Conservation (phyloP, 2,113 vertebrate species). For the Ranitomeya imitator region DNA sequence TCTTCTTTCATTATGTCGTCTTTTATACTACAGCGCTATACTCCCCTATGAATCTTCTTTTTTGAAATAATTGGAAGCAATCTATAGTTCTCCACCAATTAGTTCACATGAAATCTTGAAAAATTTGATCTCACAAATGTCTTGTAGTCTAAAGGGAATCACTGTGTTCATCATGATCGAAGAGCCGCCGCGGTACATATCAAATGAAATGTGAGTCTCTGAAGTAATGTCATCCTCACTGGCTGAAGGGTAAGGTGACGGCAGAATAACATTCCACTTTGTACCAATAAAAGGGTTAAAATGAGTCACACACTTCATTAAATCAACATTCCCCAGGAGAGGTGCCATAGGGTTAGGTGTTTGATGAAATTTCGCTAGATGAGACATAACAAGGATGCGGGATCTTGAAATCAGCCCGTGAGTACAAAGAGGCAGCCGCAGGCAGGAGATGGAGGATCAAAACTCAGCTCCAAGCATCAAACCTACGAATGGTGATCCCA, state of each 20-base stretch:
- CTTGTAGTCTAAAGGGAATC: not conserved
- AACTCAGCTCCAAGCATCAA: slow-evolving; percentile 13
- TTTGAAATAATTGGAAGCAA: not conserved
- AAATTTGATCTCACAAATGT: not conserved
- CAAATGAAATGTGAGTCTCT: not conserved
- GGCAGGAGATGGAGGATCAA: slow-evolving; percentile 31
- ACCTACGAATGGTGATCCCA: slow-evolving; percentile 23
- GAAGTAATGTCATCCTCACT: not conserved
- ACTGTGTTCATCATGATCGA: not conserved
- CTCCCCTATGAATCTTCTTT: too few species aligned
- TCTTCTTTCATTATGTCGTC: too few species aligned
- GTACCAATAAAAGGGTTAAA: not conserved
- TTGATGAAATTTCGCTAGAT: slow-evolving; percentile 50
- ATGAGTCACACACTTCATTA: slow-evolving; percentile 7
- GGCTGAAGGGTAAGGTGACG: not conserved
- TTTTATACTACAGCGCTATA: too few species aligned
- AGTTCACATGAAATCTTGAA: not conserved
- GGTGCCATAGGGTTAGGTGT: slow-evolving; percentile 16
- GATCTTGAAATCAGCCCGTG: slow-evolving; percentile 22
- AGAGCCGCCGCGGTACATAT: not conserved
- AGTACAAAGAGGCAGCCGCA: slow-evolving; percentile 13
- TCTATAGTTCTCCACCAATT: not conserved
- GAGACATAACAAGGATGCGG: slow-evolving; percentile 31
- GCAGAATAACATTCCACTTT: not conserved
- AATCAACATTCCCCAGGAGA: slow-evolving; percentile 23